Evolutionary conservation across 2,888 invertebrate species (phyloP).

Genomic region (Caenorhabditis sp.): DNA sequence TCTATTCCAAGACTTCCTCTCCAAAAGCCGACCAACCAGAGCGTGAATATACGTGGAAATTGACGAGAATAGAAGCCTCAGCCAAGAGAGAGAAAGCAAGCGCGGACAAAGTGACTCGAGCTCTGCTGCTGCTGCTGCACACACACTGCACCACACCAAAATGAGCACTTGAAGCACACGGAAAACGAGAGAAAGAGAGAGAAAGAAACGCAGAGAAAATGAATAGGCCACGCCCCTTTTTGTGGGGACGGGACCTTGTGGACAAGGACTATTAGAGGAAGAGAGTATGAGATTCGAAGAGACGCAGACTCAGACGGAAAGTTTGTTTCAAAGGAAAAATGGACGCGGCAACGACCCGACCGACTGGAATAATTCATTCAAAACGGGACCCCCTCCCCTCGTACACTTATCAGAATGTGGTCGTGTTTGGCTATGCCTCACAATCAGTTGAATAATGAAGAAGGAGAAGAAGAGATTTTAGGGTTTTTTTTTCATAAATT

Average conservation of each 20-base stretch:
- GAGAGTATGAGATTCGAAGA: neutral
- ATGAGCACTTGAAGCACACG: conserved; percentile 53
- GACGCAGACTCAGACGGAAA: too few species aligned
- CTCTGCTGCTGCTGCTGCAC: conserved; percentile 8
- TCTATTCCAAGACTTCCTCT: neutral
- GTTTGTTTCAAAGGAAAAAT: too few species aligned
- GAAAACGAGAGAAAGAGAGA: neutral
- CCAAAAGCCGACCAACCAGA: conserved; percentile 4
- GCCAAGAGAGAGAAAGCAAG: too few species aligned
- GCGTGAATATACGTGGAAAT: conserved; percentile 44
- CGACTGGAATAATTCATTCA: too few species aligned
- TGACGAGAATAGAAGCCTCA: conserved; percentile 11
- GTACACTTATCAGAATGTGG: too few species aligned
- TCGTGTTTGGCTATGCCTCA: too few species aligned
- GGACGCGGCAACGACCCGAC: too few species aligned
- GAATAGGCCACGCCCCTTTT: neutral
- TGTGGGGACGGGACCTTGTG: too few species aligned
- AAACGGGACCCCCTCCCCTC: too few species aligned
- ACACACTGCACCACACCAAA: conserved; percentile 35
- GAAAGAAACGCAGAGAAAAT: conserved; percentile 9
- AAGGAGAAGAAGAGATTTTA: too few species aligned
- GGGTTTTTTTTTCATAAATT: too few species aligned
- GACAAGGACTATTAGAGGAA: neutral
- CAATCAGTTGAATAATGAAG: too few species aligned
- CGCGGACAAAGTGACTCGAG: neutral